Evolutionary conservation across 37 sponge, comb jelly and placozoan genomes (phyloP).

Genomic region (Mnemiopsis leidyi): DNA sequence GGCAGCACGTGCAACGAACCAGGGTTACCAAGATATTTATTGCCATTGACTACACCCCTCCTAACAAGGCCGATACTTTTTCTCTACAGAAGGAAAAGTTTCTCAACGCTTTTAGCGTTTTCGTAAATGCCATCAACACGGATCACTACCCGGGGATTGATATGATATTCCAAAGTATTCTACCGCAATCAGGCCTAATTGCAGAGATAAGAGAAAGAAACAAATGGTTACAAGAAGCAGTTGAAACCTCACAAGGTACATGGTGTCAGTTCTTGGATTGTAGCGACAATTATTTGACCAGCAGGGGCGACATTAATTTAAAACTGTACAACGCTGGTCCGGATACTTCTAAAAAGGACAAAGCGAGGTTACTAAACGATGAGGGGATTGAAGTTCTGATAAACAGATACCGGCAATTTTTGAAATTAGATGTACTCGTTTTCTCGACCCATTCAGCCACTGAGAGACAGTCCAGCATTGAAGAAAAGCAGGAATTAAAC

Average conservation of each 20-base stretch:
- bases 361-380: not conserved
- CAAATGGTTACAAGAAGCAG: not conserved
- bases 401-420: not conserved
- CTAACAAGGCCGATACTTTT: not conserved
- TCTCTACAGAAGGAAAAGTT: not conserved
- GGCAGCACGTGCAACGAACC: not conserved
- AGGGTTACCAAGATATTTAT: not conserved
- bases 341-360: not conserved
- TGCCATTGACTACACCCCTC: not conserved
- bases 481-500: not conserved
- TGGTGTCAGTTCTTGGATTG: not conserved
- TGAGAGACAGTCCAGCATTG: not conserved
- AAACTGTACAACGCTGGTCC: not conserved
- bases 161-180: not conserved
- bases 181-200: not conserved
- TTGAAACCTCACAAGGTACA: not conserved
- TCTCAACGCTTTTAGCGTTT: not conserved
- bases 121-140: not conserved
- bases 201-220: not conserved
- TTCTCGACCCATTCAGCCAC: not conserved
- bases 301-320: not conserved
- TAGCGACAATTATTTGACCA: not conserved
- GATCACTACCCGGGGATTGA: not conserved
- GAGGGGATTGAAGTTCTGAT: not conserved
- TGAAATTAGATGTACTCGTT: not conserved